These are phyloP conservation scores for Cochlearius cochlearius DNA, from an alignment of 2,113 vertebrate genomes.

Conservation along the genomic window DNA sequence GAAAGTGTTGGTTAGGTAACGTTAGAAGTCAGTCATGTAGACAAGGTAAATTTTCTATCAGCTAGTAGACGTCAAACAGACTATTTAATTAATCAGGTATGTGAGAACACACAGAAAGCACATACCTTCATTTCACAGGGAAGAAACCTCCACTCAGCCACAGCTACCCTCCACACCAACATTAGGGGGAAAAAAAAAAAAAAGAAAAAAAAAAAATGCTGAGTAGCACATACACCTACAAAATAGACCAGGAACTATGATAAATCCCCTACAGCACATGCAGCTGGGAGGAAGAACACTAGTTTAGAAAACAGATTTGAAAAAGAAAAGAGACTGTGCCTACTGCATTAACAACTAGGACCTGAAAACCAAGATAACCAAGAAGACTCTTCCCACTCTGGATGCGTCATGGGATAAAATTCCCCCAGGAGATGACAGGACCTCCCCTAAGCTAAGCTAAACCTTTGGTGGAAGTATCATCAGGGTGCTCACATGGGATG, in stretches of 20 bases:
- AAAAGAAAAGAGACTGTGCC: not conserved
- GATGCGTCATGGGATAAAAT: not conserved
- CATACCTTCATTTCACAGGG: not conserved
- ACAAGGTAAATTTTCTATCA: not conserved
- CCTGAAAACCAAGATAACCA: not conserved
- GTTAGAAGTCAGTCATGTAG: not conserved
- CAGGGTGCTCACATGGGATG: not conserved
- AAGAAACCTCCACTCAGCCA: constrained; percentile 21
- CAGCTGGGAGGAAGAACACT: not conserved
- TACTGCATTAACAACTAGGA: not conserved
- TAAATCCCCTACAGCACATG: not conserved
- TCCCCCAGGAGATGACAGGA: not conserved
- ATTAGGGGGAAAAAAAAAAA: not conserved
- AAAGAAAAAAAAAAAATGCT: not conserved
- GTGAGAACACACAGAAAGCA: not conserved
- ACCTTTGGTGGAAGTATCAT: not conserved
- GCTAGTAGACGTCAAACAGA: not conserved
- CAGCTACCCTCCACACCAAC: not conserved
- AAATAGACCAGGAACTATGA: not conserved
- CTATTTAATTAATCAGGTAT: not conserved
- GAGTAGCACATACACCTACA: not conserved
- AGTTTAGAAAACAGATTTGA: not conserved
- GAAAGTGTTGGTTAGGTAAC: not conserved
- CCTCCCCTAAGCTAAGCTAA: not conserved
- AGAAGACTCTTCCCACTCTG: not conserved